Evolutionary conservation across 1,140 invertebrate species (phyloP).

Genomic region (Anagrus nilaparvatae): DNA sequence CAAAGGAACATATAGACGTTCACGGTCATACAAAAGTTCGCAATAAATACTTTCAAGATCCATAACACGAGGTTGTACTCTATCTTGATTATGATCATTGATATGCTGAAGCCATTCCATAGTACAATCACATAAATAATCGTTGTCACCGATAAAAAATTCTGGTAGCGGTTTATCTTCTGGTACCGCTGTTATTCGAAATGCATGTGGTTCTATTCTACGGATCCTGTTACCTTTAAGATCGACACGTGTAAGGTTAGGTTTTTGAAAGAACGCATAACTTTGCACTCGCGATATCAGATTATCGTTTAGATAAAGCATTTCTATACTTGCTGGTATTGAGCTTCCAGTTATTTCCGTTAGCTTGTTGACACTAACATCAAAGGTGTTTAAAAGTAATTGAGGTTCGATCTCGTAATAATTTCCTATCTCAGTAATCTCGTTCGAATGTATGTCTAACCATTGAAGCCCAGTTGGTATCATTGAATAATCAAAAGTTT

Average conservation of each 20-base stretch:
- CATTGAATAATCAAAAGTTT: conserved; percentile 84
- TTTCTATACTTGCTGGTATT: conserved; percentile 78
- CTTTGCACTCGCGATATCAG: conserved; percentile 77
- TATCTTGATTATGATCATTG: conserved; percentile 58
- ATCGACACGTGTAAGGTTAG: conserved; percentile 78
- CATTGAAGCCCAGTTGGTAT: conserved; percentile 81
- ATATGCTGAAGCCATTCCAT: conserved; percentile 78
- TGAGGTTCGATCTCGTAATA: conserved; percentile 80
- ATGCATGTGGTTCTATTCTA: conserved; percentile 73
- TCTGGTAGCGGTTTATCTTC: conserved; percentile 70
- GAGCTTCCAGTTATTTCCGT: conserved; percentile 76
- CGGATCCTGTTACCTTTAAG: conserved; percentile 76
- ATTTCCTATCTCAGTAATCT: conserved; percentile 79
- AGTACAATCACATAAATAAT: conserved; percentile 80
- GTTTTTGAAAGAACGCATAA: conserved; percentile 88
- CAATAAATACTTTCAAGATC: conserved; percentile 83
- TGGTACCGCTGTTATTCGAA: conserved; percentile 71
- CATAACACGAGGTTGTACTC: conserved; percentile 76
- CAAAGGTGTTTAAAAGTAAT: conserved; percentile 71
- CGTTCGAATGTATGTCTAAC: conserved; percentile 82
- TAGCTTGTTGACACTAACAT: conserved; percentile 76
- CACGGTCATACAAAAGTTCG: conserved; percentile 74
- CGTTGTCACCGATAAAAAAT: conserved; percentile 85
- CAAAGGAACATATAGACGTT: conserved; percentile 65
- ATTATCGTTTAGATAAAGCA: conserved; percentile 78